These are phyloP conservation scores for Anoplopoma fimbria DNA, from an alignment of 2,113 vertebrate genomes.

Conservation along the genomic window DNA sequence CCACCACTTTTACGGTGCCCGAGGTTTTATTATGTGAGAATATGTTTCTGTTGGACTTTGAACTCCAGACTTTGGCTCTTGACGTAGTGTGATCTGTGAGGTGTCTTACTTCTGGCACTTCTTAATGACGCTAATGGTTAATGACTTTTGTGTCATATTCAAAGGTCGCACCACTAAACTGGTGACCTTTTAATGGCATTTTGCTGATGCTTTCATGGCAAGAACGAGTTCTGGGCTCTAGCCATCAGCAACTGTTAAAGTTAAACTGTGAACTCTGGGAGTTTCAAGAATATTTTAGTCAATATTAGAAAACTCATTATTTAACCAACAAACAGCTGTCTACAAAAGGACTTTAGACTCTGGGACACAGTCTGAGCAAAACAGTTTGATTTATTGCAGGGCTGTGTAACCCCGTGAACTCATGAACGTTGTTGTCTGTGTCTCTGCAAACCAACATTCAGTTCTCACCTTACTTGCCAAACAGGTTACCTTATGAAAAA, in stretches of 20 bases:
- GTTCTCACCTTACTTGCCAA: conserved; percentile 10
- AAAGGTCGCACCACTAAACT: conserved; percentile 22
- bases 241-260: conserved; percentile 3
- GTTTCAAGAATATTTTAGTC: background rate
- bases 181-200: conserved; percentile 45
- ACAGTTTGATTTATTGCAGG: background rate
- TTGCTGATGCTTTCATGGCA: background rate
- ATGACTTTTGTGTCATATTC: conserved; percentile 49
- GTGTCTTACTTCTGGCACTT: conserved; percentile 16
- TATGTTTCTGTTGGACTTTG: conserved; percentile 22
- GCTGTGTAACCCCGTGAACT: conserved; percentile 12
- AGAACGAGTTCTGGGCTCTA: conserved; percentile 34
- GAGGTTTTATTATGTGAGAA: conserved; percentile 6
- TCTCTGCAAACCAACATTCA: background rate
- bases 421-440: background rate
- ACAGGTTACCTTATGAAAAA: conserved; percentile 14
- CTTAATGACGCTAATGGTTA: conserved; percentile 51
- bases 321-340: background rate
- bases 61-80: conserved; percentile 41
- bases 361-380: background rate
- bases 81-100: conserved; percentile 17
- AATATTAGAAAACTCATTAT: background rate
- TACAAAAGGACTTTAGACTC: background rate
- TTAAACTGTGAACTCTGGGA: conserved; percentile 8
- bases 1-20: background rate